These are phyloP conservation scores for Agriotes lineatus DNA, from an alignment of 2,888 invertebrate species.

Conservation along the genomic window DNA sequence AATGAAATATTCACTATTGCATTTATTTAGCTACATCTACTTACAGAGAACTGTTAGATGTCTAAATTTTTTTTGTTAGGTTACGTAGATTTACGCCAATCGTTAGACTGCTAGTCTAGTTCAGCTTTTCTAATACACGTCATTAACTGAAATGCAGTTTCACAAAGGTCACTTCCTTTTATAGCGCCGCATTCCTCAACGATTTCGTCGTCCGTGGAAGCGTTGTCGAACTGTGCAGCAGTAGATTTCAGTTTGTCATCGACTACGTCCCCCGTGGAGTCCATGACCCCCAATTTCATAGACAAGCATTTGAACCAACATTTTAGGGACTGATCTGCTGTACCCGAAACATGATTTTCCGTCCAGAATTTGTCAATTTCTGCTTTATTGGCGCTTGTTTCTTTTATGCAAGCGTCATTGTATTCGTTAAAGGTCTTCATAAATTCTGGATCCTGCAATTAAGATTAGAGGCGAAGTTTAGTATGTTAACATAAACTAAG, in stretches of 20 bases:
- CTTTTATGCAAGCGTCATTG: neutral
- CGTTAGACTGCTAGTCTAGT: no score
- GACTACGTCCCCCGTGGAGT: neutral
- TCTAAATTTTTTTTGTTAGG: no score
- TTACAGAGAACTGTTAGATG: no score
- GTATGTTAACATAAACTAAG: no score
- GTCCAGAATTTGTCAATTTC: neutral
- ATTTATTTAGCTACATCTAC: no score
- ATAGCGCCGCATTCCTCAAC: neutral
- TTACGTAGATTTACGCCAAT: no score
- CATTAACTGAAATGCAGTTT: neutral
- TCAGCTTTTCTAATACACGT: neutral
- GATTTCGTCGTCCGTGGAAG: neutral
- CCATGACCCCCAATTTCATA: neutral
- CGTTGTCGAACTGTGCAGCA: neutral
- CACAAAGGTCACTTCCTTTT: slow-evolving; percentile 1
- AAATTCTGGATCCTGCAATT: slow-evolving; percentile 7
- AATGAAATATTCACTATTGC: no score
- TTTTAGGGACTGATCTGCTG: no score
- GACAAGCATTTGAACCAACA: neutral
- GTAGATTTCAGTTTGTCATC: neutral
- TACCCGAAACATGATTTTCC: neutral
- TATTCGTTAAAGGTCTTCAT: neutral
- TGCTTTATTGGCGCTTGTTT: neutral
- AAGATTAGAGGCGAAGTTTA: no score